phyloP scores from a whole-genome alignment of 1,140 invertebrate species.

The Harpegnathos saltator region DNA sequence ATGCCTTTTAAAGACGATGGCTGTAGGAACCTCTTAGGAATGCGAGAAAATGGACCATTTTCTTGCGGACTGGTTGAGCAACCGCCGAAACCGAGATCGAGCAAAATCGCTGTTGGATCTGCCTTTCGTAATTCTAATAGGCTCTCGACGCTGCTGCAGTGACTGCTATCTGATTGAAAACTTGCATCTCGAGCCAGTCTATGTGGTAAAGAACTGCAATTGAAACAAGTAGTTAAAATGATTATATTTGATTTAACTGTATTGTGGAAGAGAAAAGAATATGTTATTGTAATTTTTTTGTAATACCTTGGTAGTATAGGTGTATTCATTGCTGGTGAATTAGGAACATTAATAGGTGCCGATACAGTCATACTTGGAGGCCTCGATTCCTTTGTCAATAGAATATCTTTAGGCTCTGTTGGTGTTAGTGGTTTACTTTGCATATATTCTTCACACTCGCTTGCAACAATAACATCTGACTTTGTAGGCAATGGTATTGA shows the following conservation, averaged over 20 bases:
- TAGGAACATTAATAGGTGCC: constrained; percentile 79
- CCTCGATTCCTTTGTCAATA: constrained; percentile 57
- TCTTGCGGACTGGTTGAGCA: constrained; percentile 76
- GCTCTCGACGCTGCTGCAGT: constrained; percentile 91
- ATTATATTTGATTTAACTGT: constrained; percentile 25
- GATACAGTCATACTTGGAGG: constrained; percentile 82
- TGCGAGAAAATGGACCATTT: constrained; percentile 88
- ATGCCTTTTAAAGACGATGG: constrained; percentile 88
- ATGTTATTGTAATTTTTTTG: background rate
- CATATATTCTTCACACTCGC: constrained; percentile 28
- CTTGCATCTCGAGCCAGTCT: constrained; percentile 87
- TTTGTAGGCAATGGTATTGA: constrained; percentile 81
- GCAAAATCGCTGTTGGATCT: constrained; percentile 91
- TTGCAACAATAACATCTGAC: constrained; percentile 44
- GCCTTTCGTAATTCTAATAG: constrained; percentile 90
- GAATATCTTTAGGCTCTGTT: constrained; percentile 69
- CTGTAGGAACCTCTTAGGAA: constrained; percentile 89
- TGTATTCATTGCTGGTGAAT: constrained; percentile 77
- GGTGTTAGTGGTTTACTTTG: background rate
- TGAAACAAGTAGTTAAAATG: background rate
- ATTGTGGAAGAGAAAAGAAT: background rate
- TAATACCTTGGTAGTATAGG: constrained; percentile 75
- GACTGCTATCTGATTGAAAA: constrained; percentile 90
- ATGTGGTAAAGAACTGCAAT: constrained; percentile 71
- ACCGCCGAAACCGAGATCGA: constrained; percentile 89